Evolutionary conservation across 30 jellyfish, hydroid and myxozoan species (phyloP).

Genomic region (Turritopsis rubra): DNA sequence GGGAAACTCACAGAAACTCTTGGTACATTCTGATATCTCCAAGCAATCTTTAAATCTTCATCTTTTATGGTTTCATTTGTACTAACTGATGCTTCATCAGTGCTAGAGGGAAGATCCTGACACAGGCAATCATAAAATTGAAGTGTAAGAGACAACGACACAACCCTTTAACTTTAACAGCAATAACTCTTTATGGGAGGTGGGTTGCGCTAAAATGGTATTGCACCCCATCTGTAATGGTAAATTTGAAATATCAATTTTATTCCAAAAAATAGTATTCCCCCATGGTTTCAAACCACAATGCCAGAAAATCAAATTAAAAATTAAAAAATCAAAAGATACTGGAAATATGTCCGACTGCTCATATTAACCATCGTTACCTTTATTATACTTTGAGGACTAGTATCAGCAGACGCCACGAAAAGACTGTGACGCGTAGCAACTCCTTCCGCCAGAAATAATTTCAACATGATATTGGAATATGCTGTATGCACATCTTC

Average conservation of each 20-base stretch:
- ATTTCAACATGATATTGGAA: slow-evolving; percentile 50
- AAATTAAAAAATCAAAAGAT: too few relatives aligned
- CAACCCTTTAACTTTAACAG: too few relatives aligned
- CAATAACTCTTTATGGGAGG: too few relatives aligned
- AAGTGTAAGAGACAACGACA: neutral
- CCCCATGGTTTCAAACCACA: too few relatives aligned
- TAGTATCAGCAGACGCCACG: slow-evolving; percentile 36
- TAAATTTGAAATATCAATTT: neutral
- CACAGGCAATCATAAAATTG: neutral
- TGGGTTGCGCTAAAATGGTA: too few relatives aligned
- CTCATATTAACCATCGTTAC: too few relatives aligned
- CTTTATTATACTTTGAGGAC: slow-evolving; percentile 34
- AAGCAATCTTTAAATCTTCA: slow-evolving; percentile 72
- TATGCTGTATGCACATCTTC: slow-evolving; percentile 58
- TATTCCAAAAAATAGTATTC: too few relatives aligned
- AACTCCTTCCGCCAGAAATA: slow-evolving; percentile 79
- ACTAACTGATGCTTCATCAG: neutral
- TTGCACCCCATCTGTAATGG: neutral
- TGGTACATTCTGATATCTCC: slow-evolving; percentile 76
- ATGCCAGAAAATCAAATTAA: too few relatives aligned
- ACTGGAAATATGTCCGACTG: too few relatives aligned
- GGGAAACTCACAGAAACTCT: slow-evolving; percentile 25
- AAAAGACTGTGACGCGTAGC: slow-evolving; percentile 35
- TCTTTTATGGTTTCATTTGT: slow-evolving; percentile 20
- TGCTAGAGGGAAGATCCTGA: slow-evolving; percentile 1